Base-by-base conservation (phyloP, 2,888 invertebrate species). In the Incurvaria masculella region DNA sequence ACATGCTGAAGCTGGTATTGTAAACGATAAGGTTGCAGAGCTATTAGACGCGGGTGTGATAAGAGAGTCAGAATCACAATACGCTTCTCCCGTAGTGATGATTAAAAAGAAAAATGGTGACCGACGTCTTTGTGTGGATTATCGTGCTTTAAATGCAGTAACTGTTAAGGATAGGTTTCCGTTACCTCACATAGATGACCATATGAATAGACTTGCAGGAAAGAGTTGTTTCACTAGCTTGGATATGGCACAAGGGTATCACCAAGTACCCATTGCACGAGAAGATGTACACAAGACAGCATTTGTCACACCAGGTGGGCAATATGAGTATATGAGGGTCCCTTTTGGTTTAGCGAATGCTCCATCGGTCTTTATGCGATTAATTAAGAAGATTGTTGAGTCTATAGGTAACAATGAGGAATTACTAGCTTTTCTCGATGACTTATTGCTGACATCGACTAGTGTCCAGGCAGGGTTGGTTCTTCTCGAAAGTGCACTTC, bases 131-230 rank as follows among this genome's bases (percentile, higher is more conserved):
- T n/a, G n/a, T n/a, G n/a, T n/a, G n/a, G 14, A 20, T 38, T 44
- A 23, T 45, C 47, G 14, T 23, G 39, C 40, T 10, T 17, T 46
- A n/a, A 46, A 23, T 23, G 23, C 23, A 23, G 42, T 57, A 1
- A 59, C 59, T 0, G 17, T 59, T 0, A 51, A 51, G 20, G 59
- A 60, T 43, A 53, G 57, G n/a, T 58, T 49, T 45, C 58, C 57
- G 1, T 42, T 59, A 8, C 59, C 58, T 0, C 52, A 57, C 20
- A 59, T 59, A 2, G 59, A 59, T n/a, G 23, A 23, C 23, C 23
- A 23, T 6, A 23, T 23, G 5, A 23, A 23, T 10, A 23, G 10
- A 23, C 23, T 23, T 6, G 23, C 23, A 5, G 23, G 23, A 6
- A 23, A 23, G 23, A 5, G 10, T 6, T 23, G 10, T 10, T 23